phyloP scores from a whole-genome alignment of 2,113 vertebrate species.

The Melanotaenia duboulayi region DNA sequence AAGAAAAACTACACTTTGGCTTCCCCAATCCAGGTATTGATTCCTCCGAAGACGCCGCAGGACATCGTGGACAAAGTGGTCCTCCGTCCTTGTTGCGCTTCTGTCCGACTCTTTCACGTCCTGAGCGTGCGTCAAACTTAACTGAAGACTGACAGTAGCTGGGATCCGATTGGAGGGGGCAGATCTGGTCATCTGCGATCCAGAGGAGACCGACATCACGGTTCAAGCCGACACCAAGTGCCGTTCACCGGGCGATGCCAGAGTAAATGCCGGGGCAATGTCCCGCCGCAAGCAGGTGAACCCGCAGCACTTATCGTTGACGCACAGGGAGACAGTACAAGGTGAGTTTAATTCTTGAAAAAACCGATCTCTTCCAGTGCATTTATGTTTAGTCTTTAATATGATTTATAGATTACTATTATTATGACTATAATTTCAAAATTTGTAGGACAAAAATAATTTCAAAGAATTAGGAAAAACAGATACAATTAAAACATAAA shows the following conservation, averaged over 20 bases:
- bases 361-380: not conserved
- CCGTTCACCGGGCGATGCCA: constrained; percentile 98
- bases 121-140: constrained; percentile 47
- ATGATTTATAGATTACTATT: too few species aligned
- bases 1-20: constrained; percentile 57
- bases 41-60: constrained; percentile 46
- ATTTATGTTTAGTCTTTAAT: not conserved
- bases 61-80: constrained; percentile 59
- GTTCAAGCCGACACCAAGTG: constrained; percentile 86
- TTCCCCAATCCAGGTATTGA: constrained; percentile 70
- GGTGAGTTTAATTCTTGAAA: constrained; percentile 84
- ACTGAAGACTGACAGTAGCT: constrained; percentile 27
- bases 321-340: constrained; percentile 94
- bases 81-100: constrained; percentile 50
- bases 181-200: constrained; percentile 66
- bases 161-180: constrained; percentile 45
- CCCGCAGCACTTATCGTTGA: constrained; percentile 96
- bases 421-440: too few species aligned
- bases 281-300: constrained; percentile 99
- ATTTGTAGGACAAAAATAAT: not conserved
- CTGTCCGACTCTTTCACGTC: constrained; percentile 35
- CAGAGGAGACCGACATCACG: constrained; percentile 80
- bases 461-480: not conserved
- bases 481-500: too few species aligned
- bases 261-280: constrained; percentile 99